Conservation (phyloP, 2,113 vertebrate species). For the Tachycineta bicolor region DNA sequence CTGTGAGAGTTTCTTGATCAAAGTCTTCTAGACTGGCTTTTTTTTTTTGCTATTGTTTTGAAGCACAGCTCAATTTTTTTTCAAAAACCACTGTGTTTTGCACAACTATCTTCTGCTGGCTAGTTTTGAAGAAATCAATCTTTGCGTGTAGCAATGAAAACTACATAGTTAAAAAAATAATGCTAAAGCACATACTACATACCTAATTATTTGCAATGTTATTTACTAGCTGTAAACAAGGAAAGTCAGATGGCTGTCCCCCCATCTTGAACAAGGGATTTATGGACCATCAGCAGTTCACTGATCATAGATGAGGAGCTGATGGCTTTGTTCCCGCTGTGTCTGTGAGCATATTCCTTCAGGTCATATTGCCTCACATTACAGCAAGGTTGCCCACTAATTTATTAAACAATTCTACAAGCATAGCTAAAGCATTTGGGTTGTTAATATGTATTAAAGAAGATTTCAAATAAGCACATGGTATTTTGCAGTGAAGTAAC, state of each 20-base stretch:
- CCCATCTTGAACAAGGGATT: neutral
- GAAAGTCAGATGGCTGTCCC: neutral
- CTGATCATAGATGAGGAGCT: neutral
- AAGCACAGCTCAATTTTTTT: neutral
- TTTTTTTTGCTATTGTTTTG: neutral
- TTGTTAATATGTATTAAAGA: constrained; percentile 59
- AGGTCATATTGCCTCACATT: accelerated
- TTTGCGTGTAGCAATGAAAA: neutral
- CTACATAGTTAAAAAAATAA: neutral
- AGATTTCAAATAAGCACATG: constrained; percentile 57
- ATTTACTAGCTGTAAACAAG: neutral
- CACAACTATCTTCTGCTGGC: accelerated
- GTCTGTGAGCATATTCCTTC: neutral
- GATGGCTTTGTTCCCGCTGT: neutral
- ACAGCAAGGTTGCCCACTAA: neutral
- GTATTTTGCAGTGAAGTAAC: constrained; percentile 63
- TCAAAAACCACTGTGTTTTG: neutral
- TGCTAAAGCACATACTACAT: neutral
- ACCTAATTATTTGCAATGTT: neutral
- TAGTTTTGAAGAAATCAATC: neutral
- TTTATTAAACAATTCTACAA: constrained; percentile 20
- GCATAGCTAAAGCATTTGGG: constrained; percentile 36
- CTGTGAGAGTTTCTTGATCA: neutral
- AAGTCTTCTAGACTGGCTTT: neutral
- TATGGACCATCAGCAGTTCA: neutral